Evolutionary conservation across 2,888 invertebrate species (phyloP).

Genomic region (Pachymerium ferrugineum): DNA sequence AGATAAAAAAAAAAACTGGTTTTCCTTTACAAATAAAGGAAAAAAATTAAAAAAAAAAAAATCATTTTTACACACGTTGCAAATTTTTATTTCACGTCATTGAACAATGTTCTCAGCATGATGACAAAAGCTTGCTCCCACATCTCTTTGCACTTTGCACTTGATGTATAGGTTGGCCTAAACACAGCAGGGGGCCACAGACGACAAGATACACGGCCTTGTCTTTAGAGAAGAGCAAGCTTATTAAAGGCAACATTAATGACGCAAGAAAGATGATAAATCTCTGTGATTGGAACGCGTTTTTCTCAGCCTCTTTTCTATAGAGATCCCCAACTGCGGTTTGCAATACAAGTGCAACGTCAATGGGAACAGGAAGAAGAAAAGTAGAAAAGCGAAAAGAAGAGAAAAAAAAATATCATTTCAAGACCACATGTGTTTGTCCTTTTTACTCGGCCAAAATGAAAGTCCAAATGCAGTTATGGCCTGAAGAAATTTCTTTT

Average conservation of each 20-base stretch:
- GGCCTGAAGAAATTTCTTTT: too few relatives aligned
- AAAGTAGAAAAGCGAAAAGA: too few relatives aligned
- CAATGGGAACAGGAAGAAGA: background rate
- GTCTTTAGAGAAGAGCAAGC: constrained; percentile 9
- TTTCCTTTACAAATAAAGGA: too few relatives aligned
- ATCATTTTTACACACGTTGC: too few relatives aligned
- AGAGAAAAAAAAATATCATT: background rate
- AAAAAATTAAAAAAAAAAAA: too few relatives aligned
- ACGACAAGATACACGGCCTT: constrained; percentile 4
- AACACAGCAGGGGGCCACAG: constrained; percentile 7
- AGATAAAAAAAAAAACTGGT: too few relatives aligned
- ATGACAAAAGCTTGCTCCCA: constrained; percentile 14
- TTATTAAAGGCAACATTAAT: constrained; percentile 16
- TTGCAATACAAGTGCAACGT: background rate
- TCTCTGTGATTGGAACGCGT: background rate
- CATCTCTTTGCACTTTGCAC: constrained; percentile 4
- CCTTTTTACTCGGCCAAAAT: background rate
- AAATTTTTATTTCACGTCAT: constrained; percentile 12
- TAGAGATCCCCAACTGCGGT: background rate
- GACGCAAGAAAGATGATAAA: background rate
- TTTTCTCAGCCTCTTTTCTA: background rate
- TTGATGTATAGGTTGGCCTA: constrained; percentile 13
- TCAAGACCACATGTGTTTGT: background rate
- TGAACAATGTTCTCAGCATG: constrained; percentile 14
- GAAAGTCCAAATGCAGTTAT: background rate